Conservation (phyloP, 2,888 invertebrate species). For the Leptogaster cylindrica region DNA sequence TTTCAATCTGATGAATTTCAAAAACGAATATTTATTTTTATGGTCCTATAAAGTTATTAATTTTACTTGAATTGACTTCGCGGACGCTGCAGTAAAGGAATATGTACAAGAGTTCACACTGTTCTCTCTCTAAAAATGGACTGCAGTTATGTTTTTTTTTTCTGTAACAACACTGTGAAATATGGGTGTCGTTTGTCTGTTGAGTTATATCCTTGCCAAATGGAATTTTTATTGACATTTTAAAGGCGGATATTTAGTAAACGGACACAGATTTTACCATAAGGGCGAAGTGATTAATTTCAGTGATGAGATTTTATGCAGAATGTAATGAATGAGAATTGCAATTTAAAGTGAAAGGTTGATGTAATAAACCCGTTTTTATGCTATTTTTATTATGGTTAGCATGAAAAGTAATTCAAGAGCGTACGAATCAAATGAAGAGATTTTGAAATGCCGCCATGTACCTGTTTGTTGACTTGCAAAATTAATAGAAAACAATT, state of each 20-base stretch:
- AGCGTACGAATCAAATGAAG: too few relatives aligned
- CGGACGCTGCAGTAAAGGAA: constrained; percentile 12
- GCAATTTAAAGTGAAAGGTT: constrained; percentile 1
- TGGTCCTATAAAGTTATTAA: constrained; percentile 44
- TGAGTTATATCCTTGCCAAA: constrained; percentile 39
- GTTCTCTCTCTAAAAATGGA: not conserved
- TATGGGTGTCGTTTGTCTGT: constrained; percentile 34
- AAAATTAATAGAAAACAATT: too few relatives aligned
- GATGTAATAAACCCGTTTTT: not conserved
- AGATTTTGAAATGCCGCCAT: too few relatives aligned
- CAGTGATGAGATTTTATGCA: constrained; percentile 35
- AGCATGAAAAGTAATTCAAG: too few relatives aligned
- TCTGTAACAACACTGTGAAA: constrained; percentile 22
- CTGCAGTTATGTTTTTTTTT: not conserved
- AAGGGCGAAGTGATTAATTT: constrained; percentile 26
- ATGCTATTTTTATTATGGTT: too few relatives aligned
- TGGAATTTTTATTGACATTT: constrained; percentile 41
- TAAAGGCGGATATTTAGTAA: constrained; percentile 36
- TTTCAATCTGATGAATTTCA: not conserved
- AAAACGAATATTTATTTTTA: constrained; percentile 46
- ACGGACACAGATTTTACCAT: constrained; percentile 20
- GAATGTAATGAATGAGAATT: constrained; percentile 14
- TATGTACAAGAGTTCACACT: constrained; percentile 24
- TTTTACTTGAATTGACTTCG: constrained; percentile 26
- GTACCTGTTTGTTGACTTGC: too few relatives aligned